Evolutionary conservation across 1,140 invertebrate species (phyloP).

Genomic region (Megathymus violae): DNA sequence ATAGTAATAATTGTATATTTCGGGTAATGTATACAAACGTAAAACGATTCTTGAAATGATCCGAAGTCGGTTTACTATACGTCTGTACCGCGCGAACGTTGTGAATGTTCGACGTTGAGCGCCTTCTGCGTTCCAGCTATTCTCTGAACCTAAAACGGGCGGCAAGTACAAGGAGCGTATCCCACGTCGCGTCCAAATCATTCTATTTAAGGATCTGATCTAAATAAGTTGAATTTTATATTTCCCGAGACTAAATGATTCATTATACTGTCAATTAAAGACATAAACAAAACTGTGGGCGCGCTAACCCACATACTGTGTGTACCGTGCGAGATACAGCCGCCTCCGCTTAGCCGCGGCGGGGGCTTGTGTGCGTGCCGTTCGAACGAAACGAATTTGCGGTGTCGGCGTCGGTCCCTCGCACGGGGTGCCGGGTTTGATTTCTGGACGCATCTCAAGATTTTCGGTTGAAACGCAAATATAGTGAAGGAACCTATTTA

Average conservation of each 20-base stretch:
- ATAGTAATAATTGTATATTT: too few species aligned
- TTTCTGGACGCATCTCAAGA: too few species aligned
- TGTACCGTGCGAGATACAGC: slow-evolving; percentile 4
- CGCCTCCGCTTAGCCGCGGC: too few species aligned
- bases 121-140: not conserved
- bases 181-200: slow-evolving; percentile 9
- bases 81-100: too few species aligned
- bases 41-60: too few species aligned
- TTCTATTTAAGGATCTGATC: slow-evolving; percentile 33
- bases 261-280: slow-evolving; percentile 34
- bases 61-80: too few species aligned
- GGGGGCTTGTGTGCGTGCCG: not conserved
- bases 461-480: too few species aligned
- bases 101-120: not conserved
- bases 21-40: too few species aligned
- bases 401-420: too few species aligned
- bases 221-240: slow-evolving; percentile 35
- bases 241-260: slow-evolving; percentile 33
- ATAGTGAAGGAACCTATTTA: too few species aligned
- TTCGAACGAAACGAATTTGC: too few species aligned
- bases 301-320: slow-evolving; percentile 32
- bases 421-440: too few species aligned
- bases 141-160: not conserved
- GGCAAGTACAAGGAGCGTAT: not conserved
- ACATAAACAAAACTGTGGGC: slow-evolving; percentile 11